Conservation (phyloP, 2,113 vertebrate species). For the Columba janthina region DNA sequence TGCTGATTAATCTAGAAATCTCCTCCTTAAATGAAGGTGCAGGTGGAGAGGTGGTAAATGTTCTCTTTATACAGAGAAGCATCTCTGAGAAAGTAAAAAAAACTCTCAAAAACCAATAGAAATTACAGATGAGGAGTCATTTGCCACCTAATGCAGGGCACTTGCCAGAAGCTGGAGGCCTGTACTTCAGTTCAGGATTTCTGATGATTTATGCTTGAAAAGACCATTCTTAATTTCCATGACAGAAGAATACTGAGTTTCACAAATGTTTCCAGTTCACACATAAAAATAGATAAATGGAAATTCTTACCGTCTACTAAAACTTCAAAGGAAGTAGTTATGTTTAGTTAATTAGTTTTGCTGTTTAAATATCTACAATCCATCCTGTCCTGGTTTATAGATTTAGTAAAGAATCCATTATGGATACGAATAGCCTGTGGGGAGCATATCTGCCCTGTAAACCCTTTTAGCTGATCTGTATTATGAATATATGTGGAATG, state of each 20-base stretch:
- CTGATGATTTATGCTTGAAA: neutral
- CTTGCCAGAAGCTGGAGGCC: neutral
- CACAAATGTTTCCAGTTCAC: slow-evolving; percentile 11
- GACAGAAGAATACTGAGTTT: slow-evolving; percentile 8
- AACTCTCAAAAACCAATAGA: neutral
- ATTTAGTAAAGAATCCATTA: slow-evolving; percentile 40
- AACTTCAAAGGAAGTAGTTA: slow-evolving; percentile 46
- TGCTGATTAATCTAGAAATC: neutral
- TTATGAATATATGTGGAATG: slow-evolving; percentile 28
- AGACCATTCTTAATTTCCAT: slow-evolving; percentile 3
- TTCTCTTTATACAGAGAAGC: neutral
- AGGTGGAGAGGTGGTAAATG: neutral
- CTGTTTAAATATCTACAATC: slow-evolving; percentile 27
- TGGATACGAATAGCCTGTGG: neutral
- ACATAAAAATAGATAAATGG: slow-evolving; percentile 34
- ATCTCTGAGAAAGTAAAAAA: neutral
- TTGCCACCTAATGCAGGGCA: neutral
- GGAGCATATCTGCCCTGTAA: neutral
- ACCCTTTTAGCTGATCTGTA: neutral
- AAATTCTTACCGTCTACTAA: neutral
- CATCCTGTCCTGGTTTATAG: neutral
- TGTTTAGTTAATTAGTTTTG: slow-evolving; percentile 51
- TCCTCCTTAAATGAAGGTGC: neutral
- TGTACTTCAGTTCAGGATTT: neutral
- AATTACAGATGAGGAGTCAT: neutral